Evolutionary conservation across 2,888 invertebrate genomes (phyloP).

Genomic region (Eupelmus urozonus): DNA sequence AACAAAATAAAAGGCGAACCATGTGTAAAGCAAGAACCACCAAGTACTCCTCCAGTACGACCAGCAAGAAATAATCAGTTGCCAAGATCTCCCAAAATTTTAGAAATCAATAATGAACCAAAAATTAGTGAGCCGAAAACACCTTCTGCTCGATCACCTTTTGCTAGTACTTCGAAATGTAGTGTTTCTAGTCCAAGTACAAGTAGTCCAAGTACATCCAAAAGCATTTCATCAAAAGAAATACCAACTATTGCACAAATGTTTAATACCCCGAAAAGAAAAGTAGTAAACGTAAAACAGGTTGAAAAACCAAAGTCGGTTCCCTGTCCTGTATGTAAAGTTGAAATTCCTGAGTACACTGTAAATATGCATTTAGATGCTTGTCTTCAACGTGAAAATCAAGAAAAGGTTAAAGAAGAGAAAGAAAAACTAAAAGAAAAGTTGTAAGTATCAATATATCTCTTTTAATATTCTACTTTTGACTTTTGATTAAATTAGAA

Average conservation of each 20-base stretch:
- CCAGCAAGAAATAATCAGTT: conserved; percentile 62
- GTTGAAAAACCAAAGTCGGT: conserved; percentile 65
- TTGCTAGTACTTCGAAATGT: conserved; percentile 13
- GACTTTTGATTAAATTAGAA: too few species aligned
- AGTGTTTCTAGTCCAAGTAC: conserved; percentile 66
- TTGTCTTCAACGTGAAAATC: conserved; percentile 74
- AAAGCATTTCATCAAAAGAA: conserved; percentile 58
- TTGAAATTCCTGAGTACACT: conserved; percentile 74
- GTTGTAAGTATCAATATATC: too few species aligned
- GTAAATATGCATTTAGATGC: conserved; percentile 79
- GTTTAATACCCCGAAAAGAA: conserved; percentile 66
- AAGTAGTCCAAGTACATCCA: conserved; percentile 41
- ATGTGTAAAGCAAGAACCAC: neutral
- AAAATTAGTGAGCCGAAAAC: conserved; percentile 26
- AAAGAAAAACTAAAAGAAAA: too few species aligned
- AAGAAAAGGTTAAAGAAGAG: conserved; percentile 59
- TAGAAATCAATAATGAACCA: too few species aligned
- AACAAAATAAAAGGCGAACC: conserved; percentile 10
- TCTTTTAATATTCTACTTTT: too few species aligned
- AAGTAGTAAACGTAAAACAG: conserved; percentile 47
- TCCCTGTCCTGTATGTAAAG: conserved; percentile 78
- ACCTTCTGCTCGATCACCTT: conserved; percentile 7
- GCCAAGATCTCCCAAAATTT: conserved; percentile 55
- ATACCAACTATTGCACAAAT: conserved; percentile 65
- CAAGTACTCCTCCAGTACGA: conserved; percentile 59